phyloP scores from a whole-genome alignment of 2,113 vertebrate species.

The Hassar affinis region DNA sequence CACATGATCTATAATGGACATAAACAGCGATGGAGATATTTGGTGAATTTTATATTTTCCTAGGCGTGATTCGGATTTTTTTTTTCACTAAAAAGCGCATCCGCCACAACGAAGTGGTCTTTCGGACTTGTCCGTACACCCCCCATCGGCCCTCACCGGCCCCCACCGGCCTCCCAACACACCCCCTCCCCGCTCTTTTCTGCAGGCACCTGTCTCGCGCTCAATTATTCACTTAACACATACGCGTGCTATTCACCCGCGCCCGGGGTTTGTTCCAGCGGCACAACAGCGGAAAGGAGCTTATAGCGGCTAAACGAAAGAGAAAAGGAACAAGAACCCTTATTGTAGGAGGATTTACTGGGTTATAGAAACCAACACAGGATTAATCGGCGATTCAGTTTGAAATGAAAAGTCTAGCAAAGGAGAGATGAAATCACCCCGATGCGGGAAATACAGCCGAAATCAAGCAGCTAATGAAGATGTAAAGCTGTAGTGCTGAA shows the following conservation, averaged over 20 bases:
- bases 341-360: conserved; percentile 60
- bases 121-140: conserved; percentile 64
- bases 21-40: background rate
- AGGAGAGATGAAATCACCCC: conserved; percentile 34
- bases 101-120: conserved; percentile 55
- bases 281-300: conserved; percentile 60
- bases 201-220: conserved; percentile 68
- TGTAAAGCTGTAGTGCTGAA: too few relatives aligned
- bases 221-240: conserved; percentile 75
- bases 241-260: conserved; percentile 60
- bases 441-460: background rate
- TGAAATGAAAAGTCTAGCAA: conserved; percentile 37
- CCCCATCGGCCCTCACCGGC: background rate
- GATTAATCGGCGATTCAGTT: conserved; percentile 47
- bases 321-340: conserved; percentile 63
- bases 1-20: background rate
- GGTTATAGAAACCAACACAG: conserved; percentile 52
- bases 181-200: conserved; percentile 48
- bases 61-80: conserved; percentile 39
- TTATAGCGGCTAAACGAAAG: conserved; percentile 60
- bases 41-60: background rate
- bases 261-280: conserved; percentile 58
- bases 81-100: conserved; percentile 57
- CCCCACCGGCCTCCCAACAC: background rate
- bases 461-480: background rate